Conservation (phyloP, 2,888 invertebrate species). For the Nymphalis polychloros region DNA sequence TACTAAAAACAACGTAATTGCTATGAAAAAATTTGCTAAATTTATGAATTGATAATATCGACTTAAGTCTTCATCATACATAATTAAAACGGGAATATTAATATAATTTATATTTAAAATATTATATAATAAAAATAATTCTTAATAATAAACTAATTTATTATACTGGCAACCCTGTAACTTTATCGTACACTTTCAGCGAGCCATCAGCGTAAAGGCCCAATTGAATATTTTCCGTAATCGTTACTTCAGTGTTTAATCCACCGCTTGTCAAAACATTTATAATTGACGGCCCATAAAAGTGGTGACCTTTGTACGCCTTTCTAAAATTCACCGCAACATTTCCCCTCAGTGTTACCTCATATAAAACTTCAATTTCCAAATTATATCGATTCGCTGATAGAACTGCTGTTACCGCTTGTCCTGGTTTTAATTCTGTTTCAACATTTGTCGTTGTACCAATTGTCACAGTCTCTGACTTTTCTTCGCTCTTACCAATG, state of each 20-base stretch:
- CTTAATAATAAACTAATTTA: no score
- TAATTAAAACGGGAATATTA: no score
- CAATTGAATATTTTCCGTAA: conserved; percentile 52
- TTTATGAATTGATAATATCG: no score
- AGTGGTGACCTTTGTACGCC: conserved; percentile 57
- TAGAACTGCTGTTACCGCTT: conserved; percentile 59
- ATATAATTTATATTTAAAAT: no score
- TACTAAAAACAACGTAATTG: no score
- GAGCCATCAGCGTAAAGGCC: conserved; percentile 61
- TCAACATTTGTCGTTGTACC: conserved; percentile 61
- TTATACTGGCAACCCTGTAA: conserved; percentile 42
- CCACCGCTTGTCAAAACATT: conserved; percentile 54
- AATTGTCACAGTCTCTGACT: conserved; percentile 56
- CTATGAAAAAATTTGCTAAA: no score
- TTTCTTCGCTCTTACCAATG: conserved; percentile 63
- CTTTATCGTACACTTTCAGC: conserved; percentile 61
- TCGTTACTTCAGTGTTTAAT: conserved; percentile 50
- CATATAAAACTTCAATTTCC: conserved; percentile 59
- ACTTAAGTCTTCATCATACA: no score
- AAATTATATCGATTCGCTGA: conserved; percentile 58
- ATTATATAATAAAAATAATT: no score
- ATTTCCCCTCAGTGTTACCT: conserved; percentile 56
- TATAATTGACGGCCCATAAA: conserved; percentile 58
- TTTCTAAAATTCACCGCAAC: conserved; percentile 62
- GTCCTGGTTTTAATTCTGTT: conserved; percentile 59